phyloP scores from a whole-genome alignment of 2,888 invertebrate species.

The Formica aserva region DNA sequence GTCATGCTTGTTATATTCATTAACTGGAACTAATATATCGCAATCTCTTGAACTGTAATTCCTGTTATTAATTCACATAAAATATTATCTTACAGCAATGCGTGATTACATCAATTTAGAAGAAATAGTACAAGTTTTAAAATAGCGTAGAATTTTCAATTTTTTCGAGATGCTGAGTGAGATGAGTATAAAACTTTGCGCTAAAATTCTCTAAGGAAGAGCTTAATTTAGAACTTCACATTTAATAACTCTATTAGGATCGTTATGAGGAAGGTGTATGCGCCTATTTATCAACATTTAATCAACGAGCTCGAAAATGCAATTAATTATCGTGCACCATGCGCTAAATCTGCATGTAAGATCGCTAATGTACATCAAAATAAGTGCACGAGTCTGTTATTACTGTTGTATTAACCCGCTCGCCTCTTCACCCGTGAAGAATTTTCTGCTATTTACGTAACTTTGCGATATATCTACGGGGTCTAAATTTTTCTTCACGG shows the following conservation, averaged over 20 bases:
- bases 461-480: slow-evolving; percentile 28
- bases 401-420: slow-evolving; percentile 8
- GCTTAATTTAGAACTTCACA: slow-evolving; percentile 23
- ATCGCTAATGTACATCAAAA: slow-evolving; percentile 46
- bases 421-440: not conserved
- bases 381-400: slow-evolving; percentile 33
- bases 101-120: not conserved
- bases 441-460: slow-evolving; percentile 40
- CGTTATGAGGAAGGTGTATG: not conserved
- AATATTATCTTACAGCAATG: not conserved
- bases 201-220: not conserved
- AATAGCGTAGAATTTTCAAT: slow-evolving; percentile 21
- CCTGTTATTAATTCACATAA: slow-evolving; percentile 2
- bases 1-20: slow-evolving; percentile 39
- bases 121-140: not conserved
- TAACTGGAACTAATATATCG: slow-evolving; percentile 27
- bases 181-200: not conserved
- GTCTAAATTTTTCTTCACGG: slow-evolving; percentile 38
- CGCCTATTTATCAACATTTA: slow-evolving; percentile 46
- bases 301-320: slow-evolving; percentile 49
- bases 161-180: not conserved
- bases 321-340: slow-evolving; percentile 41
- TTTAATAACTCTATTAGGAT: slow-evolving; percentile 35
- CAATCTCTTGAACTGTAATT: slow-evolving; percentile 6
- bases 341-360: slow-evolving; percentile 9